Evolutionary conservation across 2,797 vertebrate species (phyloP).

Genomic region (Megaceryle alcyon): DNA sequence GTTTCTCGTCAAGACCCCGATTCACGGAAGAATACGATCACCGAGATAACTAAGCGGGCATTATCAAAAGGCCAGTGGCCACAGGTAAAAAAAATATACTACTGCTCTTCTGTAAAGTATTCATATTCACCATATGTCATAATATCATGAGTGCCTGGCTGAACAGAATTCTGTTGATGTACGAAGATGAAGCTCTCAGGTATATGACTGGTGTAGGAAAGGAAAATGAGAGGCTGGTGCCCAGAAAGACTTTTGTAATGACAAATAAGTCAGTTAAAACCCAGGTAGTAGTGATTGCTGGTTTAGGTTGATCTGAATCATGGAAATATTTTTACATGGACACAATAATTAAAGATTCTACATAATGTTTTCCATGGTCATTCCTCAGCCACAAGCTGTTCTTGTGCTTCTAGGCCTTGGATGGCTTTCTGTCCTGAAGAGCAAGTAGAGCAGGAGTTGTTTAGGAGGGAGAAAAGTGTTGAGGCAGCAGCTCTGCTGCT

Average conservation of each 20-base stretch:
- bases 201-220: not conserved
- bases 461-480: not conserved
- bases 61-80: conserved; percentile 91
- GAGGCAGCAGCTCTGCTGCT: not conserved
- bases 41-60: conserved; percentile 88
- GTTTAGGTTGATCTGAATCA: not conserved
- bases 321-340: not conserved
- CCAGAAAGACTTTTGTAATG: not conserved
- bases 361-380: not conserved
- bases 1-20: conserved; percentile 93
- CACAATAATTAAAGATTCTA: not conserved
- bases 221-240: not conserved
- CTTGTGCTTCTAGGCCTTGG: not conserved
- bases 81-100: conserved; percentile 83
- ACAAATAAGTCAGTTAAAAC: not conserved
- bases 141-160: not conserved
- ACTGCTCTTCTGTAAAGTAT: not conserved
- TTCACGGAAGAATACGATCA: conserved; percentile 92
- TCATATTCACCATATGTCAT: not conserved
- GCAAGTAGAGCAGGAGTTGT: not conserved
- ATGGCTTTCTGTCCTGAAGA: not conserved
- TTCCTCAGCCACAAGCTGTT: not conserved
- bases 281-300: not conserved
- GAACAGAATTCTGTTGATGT: not conserved
- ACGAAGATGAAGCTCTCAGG: not conserved